Conservation (phyloP, 2,113 vertebrate genomes). For the Pitta sordida region DNA sequence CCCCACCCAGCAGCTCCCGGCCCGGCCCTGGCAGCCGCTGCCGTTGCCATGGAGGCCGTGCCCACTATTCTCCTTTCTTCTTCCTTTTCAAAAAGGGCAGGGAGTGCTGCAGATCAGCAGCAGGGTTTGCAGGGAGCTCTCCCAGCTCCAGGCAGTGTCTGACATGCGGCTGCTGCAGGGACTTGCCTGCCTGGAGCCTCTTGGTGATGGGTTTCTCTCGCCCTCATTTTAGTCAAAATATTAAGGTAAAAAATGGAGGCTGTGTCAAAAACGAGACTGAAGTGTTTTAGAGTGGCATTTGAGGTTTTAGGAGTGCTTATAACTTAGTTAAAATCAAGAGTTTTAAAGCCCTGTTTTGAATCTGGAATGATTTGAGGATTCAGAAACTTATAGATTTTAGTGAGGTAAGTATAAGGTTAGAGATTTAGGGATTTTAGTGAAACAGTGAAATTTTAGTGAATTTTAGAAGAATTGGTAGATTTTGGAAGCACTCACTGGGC, state of each 20-base stretch:
- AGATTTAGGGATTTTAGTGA: too few relatives aligned
- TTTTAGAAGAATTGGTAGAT: too few relatives aligned
- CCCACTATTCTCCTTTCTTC: neutral
- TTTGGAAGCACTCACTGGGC: too few relatives aligned
- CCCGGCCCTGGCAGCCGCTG: neutral
- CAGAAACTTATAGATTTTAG: too few relatives aligned
- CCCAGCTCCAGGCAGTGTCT: neutral
- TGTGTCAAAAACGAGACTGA: neutral
- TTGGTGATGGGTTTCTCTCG: neutral
- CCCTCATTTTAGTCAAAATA: neutral
- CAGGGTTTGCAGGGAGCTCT: rapidly evolving
- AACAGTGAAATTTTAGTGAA: too few relatives aligned
- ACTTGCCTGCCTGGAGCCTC: neutral
- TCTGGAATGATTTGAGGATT: too few relatives aligned
- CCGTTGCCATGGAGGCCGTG: constrained; percentile 42
- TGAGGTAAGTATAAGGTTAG: too few relatives aligned
- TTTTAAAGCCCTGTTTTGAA: neutral
- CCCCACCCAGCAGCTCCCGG: neutral
- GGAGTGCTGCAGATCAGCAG: rapidly evolving
- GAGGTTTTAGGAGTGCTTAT: neutral
- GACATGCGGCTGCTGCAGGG: neutral
- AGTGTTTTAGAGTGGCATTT: neutral
- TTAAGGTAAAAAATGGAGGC: neutral
- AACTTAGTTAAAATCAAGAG: neutral
- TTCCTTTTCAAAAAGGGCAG: neutral